Conservation (phyloP, 2,888 invertebrate species). For the Anoncus sp. region DNA sequence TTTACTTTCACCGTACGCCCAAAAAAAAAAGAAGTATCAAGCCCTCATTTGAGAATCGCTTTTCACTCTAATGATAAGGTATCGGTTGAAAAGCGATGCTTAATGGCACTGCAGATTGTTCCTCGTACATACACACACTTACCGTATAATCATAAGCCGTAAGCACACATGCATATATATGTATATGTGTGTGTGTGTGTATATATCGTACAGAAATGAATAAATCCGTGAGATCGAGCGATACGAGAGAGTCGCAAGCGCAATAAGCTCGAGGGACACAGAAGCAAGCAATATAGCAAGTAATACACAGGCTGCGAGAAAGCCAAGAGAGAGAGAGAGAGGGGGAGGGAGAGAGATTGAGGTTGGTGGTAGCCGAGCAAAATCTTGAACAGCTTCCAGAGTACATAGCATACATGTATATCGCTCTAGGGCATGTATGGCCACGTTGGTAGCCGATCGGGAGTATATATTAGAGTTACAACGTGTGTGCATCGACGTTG, state of each 20-base stretch:
- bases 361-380: constrained; percentile 53
- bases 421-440: constrained; percentile 37
- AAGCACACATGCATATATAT: background rate
- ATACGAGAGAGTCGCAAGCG: constrained; percentile 60
- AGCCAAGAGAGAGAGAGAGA: constrained; percentile 43
- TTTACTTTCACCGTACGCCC: too few species aligned
- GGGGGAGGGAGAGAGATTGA: constrained; percentile 37
- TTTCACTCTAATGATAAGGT: constrained; percentile 48
- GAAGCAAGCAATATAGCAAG: constrained; percentile 46
- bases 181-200: background rate
- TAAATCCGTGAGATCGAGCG: constrained; percentile 58
- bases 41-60: constrained; percentile 24
- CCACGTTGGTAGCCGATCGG: constrained; percentile 47
- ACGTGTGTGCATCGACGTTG: constrained; percentile 43
- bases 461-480: constrained; percentile 40
- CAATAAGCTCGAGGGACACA: constrained; percentile 62
- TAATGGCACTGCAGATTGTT: constrained; percentile 39
- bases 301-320: constrained; percentile 34
- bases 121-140: constrained; percentile 34
- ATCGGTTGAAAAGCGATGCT: constrained; percentile 32
- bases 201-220: constrained; percentile 31
- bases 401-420: constrained; percentile 14
- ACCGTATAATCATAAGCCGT: constrained; percentile 47
- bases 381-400: constrained; percentile 57
- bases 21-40: constrained; percentile 3